Percentiles rank a stretch among this genome's conserved stretches.
These are phyloP conservation scores for Chymomyza fuscimana DNA, from an alignment of 2,888 invertebrate genomes.

Conservation along the genomic window DNA sequence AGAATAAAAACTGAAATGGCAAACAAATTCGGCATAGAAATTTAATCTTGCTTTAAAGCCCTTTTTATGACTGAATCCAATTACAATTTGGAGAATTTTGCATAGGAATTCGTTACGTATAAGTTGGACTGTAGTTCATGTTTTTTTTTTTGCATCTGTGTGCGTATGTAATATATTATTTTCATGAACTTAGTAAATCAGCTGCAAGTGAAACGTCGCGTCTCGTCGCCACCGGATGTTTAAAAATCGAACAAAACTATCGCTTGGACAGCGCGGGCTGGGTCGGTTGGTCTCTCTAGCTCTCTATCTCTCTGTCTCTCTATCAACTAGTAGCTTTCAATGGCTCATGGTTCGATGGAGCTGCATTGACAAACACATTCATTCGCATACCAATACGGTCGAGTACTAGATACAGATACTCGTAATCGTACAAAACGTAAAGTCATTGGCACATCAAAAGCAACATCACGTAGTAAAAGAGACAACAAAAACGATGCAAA, in stretches of 20 bases:
- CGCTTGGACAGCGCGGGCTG: constrained; percentile 33
- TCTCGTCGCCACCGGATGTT: constrained; percentile 58
- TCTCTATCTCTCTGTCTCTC: not conserved
- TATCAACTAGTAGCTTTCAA: not conserved
- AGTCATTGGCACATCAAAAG: constrained; percentile 72
- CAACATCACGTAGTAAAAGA: constrained; percentile 33
- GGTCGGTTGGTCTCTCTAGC: constrained; percentile 9
- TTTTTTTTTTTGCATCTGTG: no score
- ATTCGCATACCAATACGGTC: not conserved
- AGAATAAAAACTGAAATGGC: no score
- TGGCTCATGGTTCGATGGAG: constrained; percentile 44
- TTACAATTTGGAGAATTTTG: no score
- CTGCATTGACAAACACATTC: constrained; percentile 62
- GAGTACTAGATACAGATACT: not conserved
- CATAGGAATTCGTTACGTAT: no score
- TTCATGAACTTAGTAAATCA: constrained; percentile 58
- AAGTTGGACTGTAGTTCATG: no score
- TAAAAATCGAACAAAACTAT: constrained; percentile 62
- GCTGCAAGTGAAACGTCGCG: constrained; percentile 66
- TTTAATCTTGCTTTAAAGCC: no score
- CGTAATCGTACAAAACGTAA: constrained; percentile 69
- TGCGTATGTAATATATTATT: no score
- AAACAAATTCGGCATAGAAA: no score
- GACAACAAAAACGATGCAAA: constrained; percentile 12
- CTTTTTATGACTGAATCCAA: no score